Percentiles rank a stretch among this genome's conserved stretches.
These are phyloP conservation scores for Macaca fascicularis DNA, from an alignment of 2,113 vertebrate species.

Conservation along the genomic window DNA sequence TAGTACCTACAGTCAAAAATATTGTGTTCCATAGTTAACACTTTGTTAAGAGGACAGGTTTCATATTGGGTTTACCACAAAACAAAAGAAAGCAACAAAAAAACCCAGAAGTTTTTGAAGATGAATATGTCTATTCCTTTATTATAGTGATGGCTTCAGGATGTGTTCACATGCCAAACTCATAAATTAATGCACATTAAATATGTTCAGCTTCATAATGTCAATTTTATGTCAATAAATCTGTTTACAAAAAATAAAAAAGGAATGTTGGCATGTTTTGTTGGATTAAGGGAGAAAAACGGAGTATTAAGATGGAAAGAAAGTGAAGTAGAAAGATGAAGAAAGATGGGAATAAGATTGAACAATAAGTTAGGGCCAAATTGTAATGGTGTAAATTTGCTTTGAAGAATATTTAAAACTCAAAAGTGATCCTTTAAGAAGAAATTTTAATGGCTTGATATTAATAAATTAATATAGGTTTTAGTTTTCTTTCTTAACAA, in stretches of 20 bases:
- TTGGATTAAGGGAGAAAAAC: not conserved
- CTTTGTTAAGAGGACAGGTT: not conserved
- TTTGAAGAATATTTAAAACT: not conserved
- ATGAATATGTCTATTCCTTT: not conserved
- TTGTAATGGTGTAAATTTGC: not conserved
- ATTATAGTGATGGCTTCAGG: not conserved
- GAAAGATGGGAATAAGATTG: not conserved
- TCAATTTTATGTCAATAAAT: not conserved
- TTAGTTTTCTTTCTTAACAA: slow-evolving; percentile 22
- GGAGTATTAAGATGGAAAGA: not conserved
- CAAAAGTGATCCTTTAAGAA: not conserved
- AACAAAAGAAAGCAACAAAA: not conserved
- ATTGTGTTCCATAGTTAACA: not conserved
- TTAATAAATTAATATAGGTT: not conserved
- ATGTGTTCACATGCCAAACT: not conserved
- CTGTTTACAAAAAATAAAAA: not conserved
- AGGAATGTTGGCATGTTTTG: not conserved
- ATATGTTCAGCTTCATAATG: not conserved
- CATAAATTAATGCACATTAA: not conserved
- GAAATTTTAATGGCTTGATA: not conserved
- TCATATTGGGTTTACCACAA: not conserved
- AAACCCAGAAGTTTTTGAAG: not conserved
- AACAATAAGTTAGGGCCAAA: not conserved
- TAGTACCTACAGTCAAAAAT: not conserved
- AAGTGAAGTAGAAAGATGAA: not conserved